Evolutionary conservation across 2,888 invertebrate species (phyloP), one percentile per base, ranked within the genome.

Genomic region (Meteorus cinctellus): DNA sequence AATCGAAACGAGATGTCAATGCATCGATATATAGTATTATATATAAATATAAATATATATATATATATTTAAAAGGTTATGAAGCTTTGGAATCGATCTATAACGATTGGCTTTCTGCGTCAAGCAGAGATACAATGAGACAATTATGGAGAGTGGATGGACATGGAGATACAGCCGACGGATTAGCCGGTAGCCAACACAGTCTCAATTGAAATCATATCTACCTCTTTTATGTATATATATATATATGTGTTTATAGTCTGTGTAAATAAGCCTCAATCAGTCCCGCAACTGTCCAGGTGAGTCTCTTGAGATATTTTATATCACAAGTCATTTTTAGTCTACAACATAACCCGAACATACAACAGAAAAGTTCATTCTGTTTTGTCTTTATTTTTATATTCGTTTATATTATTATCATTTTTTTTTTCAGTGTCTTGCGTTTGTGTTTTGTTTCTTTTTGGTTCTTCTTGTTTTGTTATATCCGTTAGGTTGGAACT

Each of bases 101-200:
- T 55, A 55, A 24, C 72, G 24, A 72, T 72, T 72, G 63, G 63
- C 41, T 63, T 29, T 41, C 10, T 24, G 75, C 41, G 78, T 72
- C 71, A 70, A 19, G 19, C 45, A 68, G 62, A 74, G 74, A 82
- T 79, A 88, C 87, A 88, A 88, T 87, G 83, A 86, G 86, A 87
- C 85, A 87, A 87, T 88, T 83, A 87, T 81, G 82, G 78, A 76
- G 55, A 80, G 81, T 78, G 84, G 86, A 87, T 86, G 84, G 84
- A 81, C 81, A 82, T 73, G 76, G 71, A 85, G 87, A 88, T 88
- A 85, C 34, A 29, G 84, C 78, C 74, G 80, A 82, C 81, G 86
- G 88, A 88, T 87, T 86, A 87, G 86, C 80, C 83, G 84, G 84
- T 85, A 84, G 82, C 81, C 59, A 34, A 63, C 62, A 41, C 60